Base-by-base conservation (phyloP, 1,140 invertebrate species). In the Drosophila mauritiana region DNA sequence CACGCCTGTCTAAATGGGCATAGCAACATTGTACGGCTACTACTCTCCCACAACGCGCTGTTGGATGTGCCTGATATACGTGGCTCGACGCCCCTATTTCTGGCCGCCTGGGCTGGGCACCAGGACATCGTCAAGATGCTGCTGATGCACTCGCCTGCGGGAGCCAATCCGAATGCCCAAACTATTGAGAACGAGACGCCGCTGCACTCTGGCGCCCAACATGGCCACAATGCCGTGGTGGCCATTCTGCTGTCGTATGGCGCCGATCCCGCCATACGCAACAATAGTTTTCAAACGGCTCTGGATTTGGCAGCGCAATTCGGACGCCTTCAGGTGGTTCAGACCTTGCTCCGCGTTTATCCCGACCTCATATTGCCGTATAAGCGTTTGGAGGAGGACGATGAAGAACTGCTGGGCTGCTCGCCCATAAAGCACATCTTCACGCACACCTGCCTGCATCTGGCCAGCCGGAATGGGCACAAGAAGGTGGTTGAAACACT, bases 261-360 rank as follows among this genome's bases (percentile, higher is more conserved):
- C 59, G 97, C 97, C 78, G 97, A 99, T 94, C 97, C 98, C 11
- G 95, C 95, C 62, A 95, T 99, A 74, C 95, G 96, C 46, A 99
- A 99, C 93, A 95, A 95, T 73, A 95, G 96, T 65, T 96, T 97
- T 56, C 98, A 99, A 93, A 98, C 97, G 8, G 96, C 98, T 0
- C 93, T 99, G 74, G 98, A 99, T 92, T 94, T 99, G 22, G 98
- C 98, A 0, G 97, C 98, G n/a, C 97, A 98, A 93, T 97, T 97
- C 93, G 96, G 96, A 84, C 83, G 91, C 0, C 93, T 98, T 79
- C 97, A 98, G 88, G 97, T 97, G 12, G 97, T 98, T 39, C 96
- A 98, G 91, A 93, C 97, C 37, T 93, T 99, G 75, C 94, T 98
- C 15, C 94, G 95, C 76, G 95, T 95, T 49, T 95, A 96, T 93